Evolutionary conservation across 2,888 invertebrate genomes (phyloP).

Genomic region (Eristalinus sepulchralis): DNA sequence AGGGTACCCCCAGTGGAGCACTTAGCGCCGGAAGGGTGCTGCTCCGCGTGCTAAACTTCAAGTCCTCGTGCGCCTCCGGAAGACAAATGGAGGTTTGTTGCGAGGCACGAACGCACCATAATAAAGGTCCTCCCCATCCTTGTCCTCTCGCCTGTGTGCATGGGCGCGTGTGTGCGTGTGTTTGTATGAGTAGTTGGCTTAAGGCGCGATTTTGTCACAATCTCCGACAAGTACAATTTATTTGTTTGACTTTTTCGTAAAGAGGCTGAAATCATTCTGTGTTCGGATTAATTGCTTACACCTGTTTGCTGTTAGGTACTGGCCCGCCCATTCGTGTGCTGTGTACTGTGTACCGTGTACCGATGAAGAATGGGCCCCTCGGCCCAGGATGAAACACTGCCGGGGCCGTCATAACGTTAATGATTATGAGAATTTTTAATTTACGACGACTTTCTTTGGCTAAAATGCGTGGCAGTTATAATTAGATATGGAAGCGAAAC

Average conservation of each 20-base stretch:
- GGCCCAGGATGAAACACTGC: conserved; percentile 20
- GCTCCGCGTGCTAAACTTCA: background rate
- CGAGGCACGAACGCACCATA: conserved; percentile 47
- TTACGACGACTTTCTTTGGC: conserved; percentile 40
- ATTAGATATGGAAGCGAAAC: conserved; percentile 64
- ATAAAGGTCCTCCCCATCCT: conserved; percentile 28
- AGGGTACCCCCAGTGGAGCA: conserved; percentile 14
- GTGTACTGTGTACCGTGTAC: background rate
- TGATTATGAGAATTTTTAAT: conserved; percentile 68
- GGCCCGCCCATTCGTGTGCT: background rate
- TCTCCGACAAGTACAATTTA: conserved; percentile 58
- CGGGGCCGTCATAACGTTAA: conserved; percentile 53
- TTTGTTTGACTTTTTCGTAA: conserved; percentile 50
- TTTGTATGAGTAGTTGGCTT: conserved; percentile 2
- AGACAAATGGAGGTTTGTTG: conserved; percentile 57
- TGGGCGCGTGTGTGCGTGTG: background rate
- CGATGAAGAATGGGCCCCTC: conserved; percentile 18
- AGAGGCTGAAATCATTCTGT: conserved; percentile 47
- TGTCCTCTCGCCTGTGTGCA: background rate
- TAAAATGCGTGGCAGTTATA: conserved; percentile 61
- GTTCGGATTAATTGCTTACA: conserved; percentile 56
- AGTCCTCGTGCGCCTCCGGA: conserved; percentile 23
- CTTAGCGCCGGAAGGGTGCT: conserved; percentile 65
- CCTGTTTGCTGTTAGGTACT: conserved; percentile 37
- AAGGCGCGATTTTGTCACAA: conserved; percentile 66